Evolutionary conservation across 1,140 invertebrate species (phyloP), one percentile per base, ranked within the genome.

Genomic region (Metopolophium dirhodum): DNA sequence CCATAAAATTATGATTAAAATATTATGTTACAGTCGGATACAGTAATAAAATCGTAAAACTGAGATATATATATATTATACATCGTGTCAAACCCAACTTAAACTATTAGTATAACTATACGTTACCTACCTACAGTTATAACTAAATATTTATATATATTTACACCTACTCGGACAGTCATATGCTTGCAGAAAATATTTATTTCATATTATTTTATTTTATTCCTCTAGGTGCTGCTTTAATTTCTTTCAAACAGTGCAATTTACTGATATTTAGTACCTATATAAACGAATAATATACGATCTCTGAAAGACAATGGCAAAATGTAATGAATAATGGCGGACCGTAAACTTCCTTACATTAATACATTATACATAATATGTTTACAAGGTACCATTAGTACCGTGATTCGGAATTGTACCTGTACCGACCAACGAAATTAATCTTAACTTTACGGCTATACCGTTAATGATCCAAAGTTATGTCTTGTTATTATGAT

Each of bases 1-100:
- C n/a, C 30, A 77, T 77, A 77, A 77, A 77, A 77, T n/a, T 77
- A 77, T 77, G 61, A 77, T 77, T 77, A 77, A 77, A 77, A 77
- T 54, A 54, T 54, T 61, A n/a, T 77, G 11, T n/a, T n/a, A 77
- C 61, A n/a, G 14, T n/a, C n/a, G 30, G 4, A 77, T 77, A n/a
- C 30, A 77, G 61, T n/a, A 77, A 77, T 77, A 77, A n/a, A 77
- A 77, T 77, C 4, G 30, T 77, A 77, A 77, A 18, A 20, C 30
- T n/a, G 61, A 68, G 6, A 7, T 68, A 68, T 68, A 68, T 68
- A n/a, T 30, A 61, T 77, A 61, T 77, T n/a, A 77, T 7, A 77
- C 61, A 11, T 77, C 30, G 14, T 77, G n/a, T 77, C 30, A 14
- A 20, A 77, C 11, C 61, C 30, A n/a, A 35, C 61, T 77, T 77